phyloP scores from a whole-genome alignment of 2,113 vertebrate species.

The Fregetta grallaria region DNA sequence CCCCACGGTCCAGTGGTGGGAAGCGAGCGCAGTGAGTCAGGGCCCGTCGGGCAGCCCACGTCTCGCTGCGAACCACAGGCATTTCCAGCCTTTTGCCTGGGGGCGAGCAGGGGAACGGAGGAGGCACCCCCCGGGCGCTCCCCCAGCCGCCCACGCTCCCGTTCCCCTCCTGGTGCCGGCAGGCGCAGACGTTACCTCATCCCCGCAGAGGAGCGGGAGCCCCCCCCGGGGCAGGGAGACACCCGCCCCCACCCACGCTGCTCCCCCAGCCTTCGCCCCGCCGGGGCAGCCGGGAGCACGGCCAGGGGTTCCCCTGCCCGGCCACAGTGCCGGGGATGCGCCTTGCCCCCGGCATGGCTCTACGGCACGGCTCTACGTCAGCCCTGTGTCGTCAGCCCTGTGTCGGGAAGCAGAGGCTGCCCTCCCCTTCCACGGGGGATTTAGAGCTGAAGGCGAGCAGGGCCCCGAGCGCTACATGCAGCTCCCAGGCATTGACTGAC shows the following conservation, averaged over 20 bases:
- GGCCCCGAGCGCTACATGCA: fast-evolving
- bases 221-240: slow-evolving; percentile 1
- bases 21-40: slow-evolving; percentile 14
- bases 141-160: neutral
- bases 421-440: neutral
- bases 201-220: neutral
- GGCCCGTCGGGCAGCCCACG: neutral
- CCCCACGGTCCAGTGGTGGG: fast-evolving
- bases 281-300: neutral
- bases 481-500: slow-evolving; percentile 30
- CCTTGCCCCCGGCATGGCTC: neutral
- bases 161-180: neutral
- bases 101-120: neutral
- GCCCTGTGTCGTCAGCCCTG: fast-evolving
- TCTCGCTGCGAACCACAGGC: slow-evolving; percentile 17
- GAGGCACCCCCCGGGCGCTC: neutral
- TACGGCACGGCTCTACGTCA: fast-evolving
- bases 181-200: slow-evolving; percentile 67
- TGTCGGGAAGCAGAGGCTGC: neutral
- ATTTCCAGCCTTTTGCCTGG: neutral
- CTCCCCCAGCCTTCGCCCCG: neutral
- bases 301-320: neutral
- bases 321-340: neutral
- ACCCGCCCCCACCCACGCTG: neutral
- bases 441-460: neutral